Evolutionary conservation across 2,888 invertebrate species (phyloP), one percentile per base, ranked within the genome.

Genomic region (Tethea ocularis): DNA sequence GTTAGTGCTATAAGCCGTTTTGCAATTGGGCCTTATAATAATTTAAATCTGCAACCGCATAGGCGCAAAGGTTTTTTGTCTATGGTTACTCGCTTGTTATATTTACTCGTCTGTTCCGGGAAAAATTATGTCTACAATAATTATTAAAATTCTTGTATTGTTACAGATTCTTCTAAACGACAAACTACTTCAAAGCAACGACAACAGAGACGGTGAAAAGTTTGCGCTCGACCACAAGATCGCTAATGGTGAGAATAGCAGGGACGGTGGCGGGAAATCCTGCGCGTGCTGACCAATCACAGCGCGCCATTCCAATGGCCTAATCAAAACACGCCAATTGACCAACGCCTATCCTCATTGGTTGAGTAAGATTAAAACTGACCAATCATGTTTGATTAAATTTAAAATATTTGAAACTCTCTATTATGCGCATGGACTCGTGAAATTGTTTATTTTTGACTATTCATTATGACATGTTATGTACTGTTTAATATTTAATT

Each of bases 121-220:
- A 33, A 13, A 33, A 33, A 33, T 3, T 2, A 33, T 13, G 13
- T 3, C 2, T 13, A 2, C 13, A 33, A 2, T 2, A 33, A 13
- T 33, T 2, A 13, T 4, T 33, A 4, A 13, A 84, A 22, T 52
- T 51, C 29, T 41, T 11, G 11, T 51, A 56, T 60, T 51, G 63
- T 84, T 80, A 3, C 89, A 97, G 97, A 97, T 97, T 84, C 94
- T 97, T 67, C 94, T 96, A 76, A 96, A 96, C 81, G 97, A 97
- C 88, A 95, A 95, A 87, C 86, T 96, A 69, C 94, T 96, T 75
- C 95, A 95, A 77, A 95, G 94, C 70, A 95, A 94, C 80, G 96
- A 96, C 73, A 94, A 88, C 80, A 95, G 93, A 78, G 96, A 96
- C 73, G 94, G 94, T 51, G 96, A 96, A 10, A 95, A 94, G 80